Evolutionary conservation across 2,888 invertebrate species (phyloP).

Genomic region (Camptogramma bilineatum): DNA sequence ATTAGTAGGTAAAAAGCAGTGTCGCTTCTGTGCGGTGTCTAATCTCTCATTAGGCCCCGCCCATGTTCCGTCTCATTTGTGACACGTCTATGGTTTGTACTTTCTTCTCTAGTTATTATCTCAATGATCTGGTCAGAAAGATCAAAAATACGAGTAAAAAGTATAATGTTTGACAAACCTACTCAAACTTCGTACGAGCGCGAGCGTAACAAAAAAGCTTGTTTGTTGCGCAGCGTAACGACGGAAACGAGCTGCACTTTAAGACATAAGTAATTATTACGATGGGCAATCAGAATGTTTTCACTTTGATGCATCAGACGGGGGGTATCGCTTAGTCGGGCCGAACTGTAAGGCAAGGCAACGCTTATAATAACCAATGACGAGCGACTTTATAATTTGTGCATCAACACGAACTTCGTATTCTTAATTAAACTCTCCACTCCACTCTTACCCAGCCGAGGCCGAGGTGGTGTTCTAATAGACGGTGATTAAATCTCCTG

Average conservation of each 20-base stretch:
- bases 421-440: conserved; percentile 56
- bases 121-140: no score
- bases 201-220: conserved; percentile 28
- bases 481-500: conserved; percentile 63
- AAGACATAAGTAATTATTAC: no score
- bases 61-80: no score
- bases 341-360: background rate
- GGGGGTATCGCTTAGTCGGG: no score
- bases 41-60: no score
- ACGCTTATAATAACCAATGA: conserved; percentile 1
- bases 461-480: conserved; percentile 48
- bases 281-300: conserved; percentile 61
- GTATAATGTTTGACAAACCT: no score
- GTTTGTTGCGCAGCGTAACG: conserved; percentile 44
- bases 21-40: no score
- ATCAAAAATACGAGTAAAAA: no score
- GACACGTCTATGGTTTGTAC: no score
- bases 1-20: no score
- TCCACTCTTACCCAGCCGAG: conserved; percentile 17
- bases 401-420: conserved; percentile 51
- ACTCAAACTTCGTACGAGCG: background rate
- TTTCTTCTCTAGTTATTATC: no score
- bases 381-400: conserved; percentile 49
- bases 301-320: conserved; percentile 55
- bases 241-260: conserved; percentile 62